Conservation (phyloP, 1,140 invertebrate genomes). For the Harpegnathos saltator region DNA sequence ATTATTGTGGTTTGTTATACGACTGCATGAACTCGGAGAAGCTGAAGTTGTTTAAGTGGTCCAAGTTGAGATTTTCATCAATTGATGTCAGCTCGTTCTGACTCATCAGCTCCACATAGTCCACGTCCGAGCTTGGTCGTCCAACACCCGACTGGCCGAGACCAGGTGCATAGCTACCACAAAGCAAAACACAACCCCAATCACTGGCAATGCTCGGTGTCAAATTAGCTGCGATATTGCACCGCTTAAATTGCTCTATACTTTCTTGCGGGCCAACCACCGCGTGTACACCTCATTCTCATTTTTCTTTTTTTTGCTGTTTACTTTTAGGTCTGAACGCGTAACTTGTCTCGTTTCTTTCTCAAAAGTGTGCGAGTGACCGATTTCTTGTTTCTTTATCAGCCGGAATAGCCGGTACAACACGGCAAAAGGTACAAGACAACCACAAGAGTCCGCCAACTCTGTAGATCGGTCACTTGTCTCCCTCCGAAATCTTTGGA, state of each 20-base stretch:
- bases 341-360: constrained; percentile 20
- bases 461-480: constrained; percentile 49
- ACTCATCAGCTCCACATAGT: constrained; percentile 83
- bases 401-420: constrained; percentile 85
- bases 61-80: constrained; percentile 84
- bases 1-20: constrained; percentile 81
- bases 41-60: constrained; percentile 79
- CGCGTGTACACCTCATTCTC: constrained; percentile 20
- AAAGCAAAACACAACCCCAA: constrained; percentile 86
- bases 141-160: constrained; percentile 82
- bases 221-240: constrained; percentile 30
- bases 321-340: background rate
- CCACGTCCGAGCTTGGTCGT: constrained; percentile 81
- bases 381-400: constrained; percentile 63
- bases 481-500: background rate
- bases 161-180: constrained; percentile 85
- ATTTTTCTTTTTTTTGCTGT: constrained; percentile 13
- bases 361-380: constrained; percentile 69
- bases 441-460: constrained; percentile 68
- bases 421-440: constrained; percentile 74
- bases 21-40: constrained; percentile 83
- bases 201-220: constrained; percentile 83
- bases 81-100: constrained; percentile 80
- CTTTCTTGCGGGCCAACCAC: background rate
- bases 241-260: constrained; percentile 20